These are phyloP conservation scores for Balaenoptera acutorostrata DNA, from an alignment of 2,113 vertebrate genomes.

Conservation along the genomic window DNA sequence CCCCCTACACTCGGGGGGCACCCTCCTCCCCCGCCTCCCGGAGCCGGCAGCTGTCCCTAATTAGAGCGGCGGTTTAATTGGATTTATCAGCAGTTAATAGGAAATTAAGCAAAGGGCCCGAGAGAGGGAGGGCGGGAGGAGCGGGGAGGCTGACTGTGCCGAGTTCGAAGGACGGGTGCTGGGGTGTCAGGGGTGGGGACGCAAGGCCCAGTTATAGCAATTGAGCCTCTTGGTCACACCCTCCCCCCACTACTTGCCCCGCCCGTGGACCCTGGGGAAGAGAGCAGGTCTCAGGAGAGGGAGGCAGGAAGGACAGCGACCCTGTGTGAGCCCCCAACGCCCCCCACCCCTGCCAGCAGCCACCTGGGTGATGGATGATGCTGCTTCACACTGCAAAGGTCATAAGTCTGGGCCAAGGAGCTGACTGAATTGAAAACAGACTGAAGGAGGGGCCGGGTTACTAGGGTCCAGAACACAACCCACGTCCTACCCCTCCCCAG, in stretches of 20 bases:
- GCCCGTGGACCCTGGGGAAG: rapidly evolving
- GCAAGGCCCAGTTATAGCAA: background rate
- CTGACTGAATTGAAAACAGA: slow-evolving; percentile 59
- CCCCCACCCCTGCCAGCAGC: background rate
- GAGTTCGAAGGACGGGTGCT: slow-evolving; percentile 24
- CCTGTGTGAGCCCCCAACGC: background rate
- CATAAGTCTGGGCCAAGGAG: slow-evolving; percentile 69
- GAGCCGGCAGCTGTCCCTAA: slow-evolving; percentile 83
- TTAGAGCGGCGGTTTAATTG: slow-evolving; percentile 80
- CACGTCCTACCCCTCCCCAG: background rate
- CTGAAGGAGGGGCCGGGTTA: background rate
- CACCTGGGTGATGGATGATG: slow-evolving; percentile 65
- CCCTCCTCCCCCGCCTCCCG: slow-evolving; percentile 34
- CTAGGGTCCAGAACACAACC: background rate
- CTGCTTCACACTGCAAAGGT: slow-evolving; percentile 63
- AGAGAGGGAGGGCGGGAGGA: slow-evolving; percentile 58
- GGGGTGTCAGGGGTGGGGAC: background rate
- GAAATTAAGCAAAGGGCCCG: slow-evolving; percentile 77
- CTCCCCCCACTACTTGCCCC: rapidly evolving
- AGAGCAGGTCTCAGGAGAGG: background rate
- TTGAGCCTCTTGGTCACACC: background rate
- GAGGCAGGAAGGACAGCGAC: background rate
- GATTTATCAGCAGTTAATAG: slow-evolving; percentile 83
- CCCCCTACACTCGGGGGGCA: slow-evolving; percentile 21
- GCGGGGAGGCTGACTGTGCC: background rate